These are phyloP conservation scores for Hirtodrosophila duncani DNA, from an alignment of 2,888 invertebrate genomes.

Conservation along the genomic window DNA sequence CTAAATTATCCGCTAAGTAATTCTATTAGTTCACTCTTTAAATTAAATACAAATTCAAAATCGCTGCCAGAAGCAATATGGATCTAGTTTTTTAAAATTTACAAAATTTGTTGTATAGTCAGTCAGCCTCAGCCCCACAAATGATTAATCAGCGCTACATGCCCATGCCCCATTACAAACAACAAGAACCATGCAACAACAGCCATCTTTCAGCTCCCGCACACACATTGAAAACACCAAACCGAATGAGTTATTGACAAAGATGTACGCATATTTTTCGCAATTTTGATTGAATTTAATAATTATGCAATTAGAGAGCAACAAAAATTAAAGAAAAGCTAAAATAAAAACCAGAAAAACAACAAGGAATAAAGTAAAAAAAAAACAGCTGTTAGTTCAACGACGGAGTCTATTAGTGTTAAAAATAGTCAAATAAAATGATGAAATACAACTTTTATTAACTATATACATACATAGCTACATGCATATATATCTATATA, in stretches of 20 bases:
- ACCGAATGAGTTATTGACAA: slow-evolving; percentile 16
- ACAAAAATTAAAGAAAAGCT: slow-evolving; percentile 9
- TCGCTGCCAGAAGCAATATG: too few relatives aligned
- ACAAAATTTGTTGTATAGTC: too few relatives aligned
- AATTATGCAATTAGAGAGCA: not conserved
- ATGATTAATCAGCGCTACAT: too few relatives aligned
- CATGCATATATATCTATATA: slow-evolving; percentile 31
- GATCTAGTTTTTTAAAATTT: too few relatives aligned
- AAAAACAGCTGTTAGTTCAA: slow-evolving; percentile 53
- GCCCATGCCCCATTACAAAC: too few relatives aligned
- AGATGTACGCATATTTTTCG: slow-evolving; percentile 31
- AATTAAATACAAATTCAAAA: too few relatives aligned
- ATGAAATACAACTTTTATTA: slow-evolving; percentile 54
- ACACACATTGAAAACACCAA: slow-evolving; percentile 21
- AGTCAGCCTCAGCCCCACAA: too few relatives aligned
- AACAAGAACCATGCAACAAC: too few relatives aligned
- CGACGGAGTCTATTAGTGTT: slow-evolving; percentile 73
- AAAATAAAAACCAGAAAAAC: slow-evolving; percentile 14
- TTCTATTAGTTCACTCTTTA: too few relatives aligned
- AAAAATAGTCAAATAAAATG: slow-evolving; percentile 51
- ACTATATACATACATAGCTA: slow-evolving; percentile 33
- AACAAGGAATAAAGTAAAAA: slow-evolving; percentile 25
- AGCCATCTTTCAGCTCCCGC: slow-evolving; percentile 11
- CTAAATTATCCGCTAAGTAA: slow-evolving; percentile 27
- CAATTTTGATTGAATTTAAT: slow-evolving; percentile 22